Evolutionary conservation across 1,140 invertebrate genomes (phyloP).

Genomic region (Papilio polyxenes): DNA sequence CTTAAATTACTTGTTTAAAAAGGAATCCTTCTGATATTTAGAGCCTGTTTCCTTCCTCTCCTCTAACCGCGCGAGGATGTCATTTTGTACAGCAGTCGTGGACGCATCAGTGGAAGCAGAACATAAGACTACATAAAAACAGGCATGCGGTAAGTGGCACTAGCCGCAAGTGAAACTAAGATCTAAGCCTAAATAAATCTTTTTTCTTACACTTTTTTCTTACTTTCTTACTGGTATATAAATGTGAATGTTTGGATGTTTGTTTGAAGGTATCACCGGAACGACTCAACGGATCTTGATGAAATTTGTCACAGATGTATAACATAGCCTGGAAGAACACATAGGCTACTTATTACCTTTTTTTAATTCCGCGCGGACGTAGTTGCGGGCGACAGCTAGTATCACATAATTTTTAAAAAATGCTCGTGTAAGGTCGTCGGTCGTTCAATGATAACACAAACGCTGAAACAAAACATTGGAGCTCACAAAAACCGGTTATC

Average conservation of each 20-base stretch:
- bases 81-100: no score
- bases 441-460: not conserved
- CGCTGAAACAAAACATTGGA: conserved; percentile 6
- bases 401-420: not conserved
- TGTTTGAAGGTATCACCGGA: no score
- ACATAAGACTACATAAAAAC: not conserved
- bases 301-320: no score
- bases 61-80: not conserved
- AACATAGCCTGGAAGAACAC: no score
- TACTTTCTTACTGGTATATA: no score
- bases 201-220: no score
- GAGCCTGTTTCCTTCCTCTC: not conserved
- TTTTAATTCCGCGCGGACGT: no score
- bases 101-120: not conserved
- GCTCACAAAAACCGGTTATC: conserved; percentile 27
- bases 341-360: no score
- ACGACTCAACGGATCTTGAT: no score
- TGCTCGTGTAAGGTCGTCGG: not conserved
- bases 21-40: not conserved
- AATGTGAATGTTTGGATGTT: no score
- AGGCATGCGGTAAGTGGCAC: no score
- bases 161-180: not conserved
- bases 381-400: no score
- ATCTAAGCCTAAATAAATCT: not conserved
- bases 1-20: not conserved